phyloP scores from a whole-genome alignment of 2,113 vertebrate species.

The Otis tarda region DNA sequence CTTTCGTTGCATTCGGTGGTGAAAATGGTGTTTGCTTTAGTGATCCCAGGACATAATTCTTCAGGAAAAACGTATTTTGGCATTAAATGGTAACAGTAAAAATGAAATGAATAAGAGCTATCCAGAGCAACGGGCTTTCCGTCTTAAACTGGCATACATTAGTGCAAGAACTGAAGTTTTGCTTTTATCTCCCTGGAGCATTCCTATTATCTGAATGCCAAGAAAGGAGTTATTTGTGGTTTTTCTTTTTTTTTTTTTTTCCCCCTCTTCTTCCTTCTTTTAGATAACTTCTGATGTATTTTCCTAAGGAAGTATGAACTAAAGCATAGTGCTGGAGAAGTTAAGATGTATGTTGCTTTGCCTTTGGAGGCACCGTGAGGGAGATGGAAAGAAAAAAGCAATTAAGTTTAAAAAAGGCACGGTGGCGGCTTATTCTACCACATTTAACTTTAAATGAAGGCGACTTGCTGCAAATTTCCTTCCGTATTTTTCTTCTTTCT shows the following conservation, averaged over 20 bases:
- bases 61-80: slow-evolving; percentile 14
- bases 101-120: neutral
- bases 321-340: neutral
- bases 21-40: neutral
- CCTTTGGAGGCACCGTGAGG: neutral
- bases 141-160: neutral
- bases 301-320: slow-evolving; percentile 13
- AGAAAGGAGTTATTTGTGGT: neutral
- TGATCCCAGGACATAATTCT: neutral
- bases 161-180: neutral
- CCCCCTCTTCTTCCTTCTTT: neutral
- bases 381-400: neutral
- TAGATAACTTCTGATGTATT: neutral
- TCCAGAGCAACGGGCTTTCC: neutral
- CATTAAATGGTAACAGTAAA: neutral
- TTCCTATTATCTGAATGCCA: slow-evolving; percentile 11
- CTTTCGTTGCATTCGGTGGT: neutral
- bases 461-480: neutral
- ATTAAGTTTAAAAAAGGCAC: neutral
- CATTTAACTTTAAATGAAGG: neutral
- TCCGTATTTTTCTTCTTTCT: neutral
- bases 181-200: neutral
- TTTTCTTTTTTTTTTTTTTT: neutral
- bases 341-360: neutral
- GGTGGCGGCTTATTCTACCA: neutral